A percentile compares a stretch with the other conserved stretches of the same genome.
Conservation (phyloP, 2,113 vertebrate genomes). For the Mobula birostris region DNA sequence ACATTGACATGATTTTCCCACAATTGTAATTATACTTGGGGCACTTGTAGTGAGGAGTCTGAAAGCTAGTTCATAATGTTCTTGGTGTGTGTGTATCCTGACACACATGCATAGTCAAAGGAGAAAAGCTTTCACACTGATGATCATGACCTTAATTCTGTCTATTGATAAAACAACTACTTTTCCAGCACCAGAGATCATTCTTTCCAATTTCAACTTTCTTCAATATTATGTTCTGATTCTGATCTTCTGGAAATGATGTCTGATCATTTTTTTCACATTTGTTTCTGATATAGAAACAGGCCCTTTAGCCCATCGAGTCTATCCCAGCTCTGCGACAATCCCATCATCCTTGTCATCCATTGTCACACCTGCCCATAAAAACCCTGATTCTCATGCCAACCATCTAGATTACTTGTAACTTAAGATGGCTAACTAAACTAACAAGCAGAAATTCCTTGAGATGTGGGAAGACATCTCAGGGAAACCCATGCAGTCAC, state of each 20-base stretch:
- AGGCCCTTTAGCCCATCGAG: no score
- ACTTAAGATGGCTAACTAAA: no score
- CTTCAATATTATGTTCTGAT: not conserved
- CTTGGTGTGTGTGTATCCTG: conserved; percentile 28
- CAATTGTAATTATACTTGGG: conserved; percentile 41
- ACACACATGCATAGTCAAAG: conserved; percentile 8
- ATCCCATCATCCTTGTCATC: no score
- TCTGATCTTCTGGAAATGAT: not conserved
- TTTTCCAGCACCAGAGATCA: not conserved
- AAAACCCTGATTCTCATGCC: no score
- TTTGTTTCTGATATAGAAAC: no score
- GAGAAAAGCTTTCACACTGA: not conserved
- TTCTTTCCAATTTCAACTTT: not conserved
- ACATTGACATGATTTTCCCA: conserved; percentile 66
- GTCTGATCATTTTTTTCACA: not conserved
- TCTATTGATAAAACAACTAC: not conserved
- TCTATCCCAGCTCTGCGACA: no score
- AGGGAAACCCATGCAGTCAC: no score
- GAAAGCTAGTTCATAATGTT: conserved; percentile 23
- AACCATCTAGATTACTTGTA: no score
- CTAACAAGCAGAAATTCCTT: no score
- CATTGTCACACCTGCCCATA: no score
- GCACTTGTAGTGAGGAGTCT: conserved; percentile 11
- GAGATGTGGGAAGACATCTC: no score
- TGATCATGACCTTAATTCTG: conserved; percentile 7